Base-by-base conservation (phyloP, 2,888 invertebrate genomes). In the Leucophenga maculata region DNA sequence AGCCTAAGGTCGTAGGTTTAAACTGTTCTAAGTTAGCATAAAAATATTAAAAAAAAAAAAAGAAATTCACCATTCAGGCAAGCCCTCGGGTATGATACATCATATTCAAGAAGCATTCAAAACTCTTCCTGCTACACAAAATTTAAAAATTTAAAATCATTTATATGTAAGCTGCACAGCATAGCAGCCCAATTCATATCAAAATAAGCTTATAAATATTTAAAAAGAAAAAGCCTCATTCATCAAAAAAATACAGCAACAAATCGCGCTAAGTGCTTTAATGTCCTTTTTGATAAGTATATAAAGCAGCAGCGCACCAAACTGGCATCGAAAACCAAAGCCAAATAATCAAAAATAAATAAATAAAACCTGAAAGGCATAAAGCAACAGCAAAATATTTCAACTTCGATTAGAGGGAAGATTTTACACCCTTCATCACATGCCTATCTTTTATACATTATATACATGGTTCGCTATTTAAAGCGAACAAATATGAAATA, bases 121-220 rank as follows among this genome's bases (percentile, higher is more conserved):
- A 39, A 26, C 26, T 26, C 26, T 26, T 39, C 39, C 3, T 6
- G 52, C 18, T 16, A 22, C 26, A n/a, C 55, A 14, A 18, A 16
- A 32, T 0, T 39, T 39, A 32, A 60, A 18, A 60, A 60, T 60
- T 60, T 60, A 60, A 44, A 60, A 60, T 39, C 60, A 60, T 60
- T 60, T 60, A 18, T 16, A 39, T 60, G 44, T 18, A 16, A 60
- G 20, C 44, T 39, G 16, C 18, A 18, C 3, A 20, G 11, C 3
- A 39, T 9, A 39, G 11, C 39, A 11, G 8, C 39, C 3, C 39
- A 39, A 60, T 60, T 39, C 60, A 11, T 44, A 39, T 18, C 16
- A 18, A 39, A 60, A 60, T 39, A 39, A 39, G 57, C 57, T 26
- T 22, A 39, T n/a, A 60, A 60, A 60, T 60, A 60, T 60, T 60